Evolutionary conservation across 30 jellyfish, hydroid and myxozoan genomes (phyloP), one percentile per base, ranked within the genome.

Genomic region (Calvadosia cruxmelitensis): DNA sequence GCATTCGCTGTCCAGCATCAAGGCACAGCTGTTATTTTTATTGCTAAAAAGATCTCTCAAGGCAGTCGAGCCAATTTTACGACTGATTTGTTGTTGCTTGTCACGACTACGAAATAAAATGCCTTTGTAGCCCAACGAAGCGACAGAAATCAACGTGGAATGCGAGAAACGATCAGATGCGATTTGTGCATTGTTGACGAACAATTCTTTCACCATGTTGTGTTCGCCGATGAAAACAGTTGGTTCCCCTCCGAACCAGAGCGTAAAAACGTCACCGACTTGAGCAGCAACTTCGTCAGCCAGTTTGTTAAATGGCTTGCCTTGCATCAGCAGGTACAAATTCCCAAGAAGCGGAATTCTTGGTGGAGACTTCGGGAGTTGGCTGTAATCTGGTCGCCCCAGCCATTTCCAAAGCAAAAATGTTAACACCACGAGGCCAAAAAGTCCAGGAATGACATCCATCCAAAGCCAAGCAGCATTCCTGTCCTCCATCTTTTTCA

Each of bases 231-330:
- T 33, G 2, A 78, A 63, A 27, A 78, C 52, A 27, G 70, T 77
- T 3, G 92, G 92, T n/a, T n/a, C n/a, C 1, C 85, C 32, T 28
- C 92, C 92, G 33, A 78, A 70, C 92, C 92, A 78, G 28, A 78
- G 65, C 30, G 92, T 78, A 73, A 78, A 78, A n/a, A n/a, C n/a
- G n/a, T n/a, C n/a, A n/a, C n/a, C n/a, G n/a, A n/a, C n/a, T n/a
- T n/a, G n/a, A n/a, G n/a, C n/a, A n/a, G n/a, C n/a, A 20, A 42
- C 20, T 10, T 10, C 10, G 15, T 42, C 57, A 42, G 20, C 20
- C 57, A 42, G 10, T 42, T 42, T 20, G 20, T 10, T 10, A 42
- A 42, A 42, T 20, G 10, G 57, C 20, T 42, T 10, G 15, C 15
- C 57, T 5, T 42, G 10, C 57, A 42, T 42, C 20, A 42, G 57